Conservation (phyloP, 2,888 invertebrate genomes). For the Apotomis capreana region DNA sequence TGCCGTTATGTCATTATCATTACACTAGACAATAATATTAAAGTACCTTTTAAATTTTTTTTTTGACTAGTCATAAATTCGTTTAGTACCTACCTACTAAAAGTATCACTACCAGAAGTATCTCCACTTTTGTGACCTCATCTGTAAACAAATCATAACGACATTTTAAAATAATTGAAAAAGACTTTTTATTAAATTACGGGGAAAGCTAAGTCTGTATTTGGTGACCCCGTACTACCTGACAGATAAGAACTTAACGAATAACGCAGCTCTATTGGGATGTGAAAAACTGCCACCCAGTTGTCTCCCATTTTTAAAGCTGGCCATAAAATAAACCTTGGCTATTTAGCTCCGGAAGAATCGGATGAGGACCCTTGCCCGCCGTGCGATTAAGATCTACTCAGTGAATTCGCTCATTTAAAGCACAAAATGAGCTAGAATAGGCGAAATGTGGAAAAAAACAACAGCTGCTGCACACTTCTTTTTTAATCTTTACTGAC, state of each 20-base stretch:
- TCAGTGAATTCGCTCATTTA: slow-evolving; percentile 70
- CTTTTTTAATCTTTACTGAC: slow-evolving; percentile 29
- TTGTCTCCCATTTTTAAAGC: slow-evolving; percentile 63
- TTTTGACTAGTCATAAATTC: neutral
- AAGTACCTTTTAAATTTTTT: neutral
- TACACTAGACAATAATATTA: too few relatives aligned
- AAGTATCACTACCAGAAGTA: too few relatives aligned
- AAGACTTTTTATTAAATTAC: neutral
- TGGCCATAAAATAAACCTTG: slow-evolving; percentile 71
- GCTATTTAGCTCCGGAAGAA: slow-evolving; percentile 72
- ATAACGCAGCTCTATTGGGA: slow-evolving; percentile 27
- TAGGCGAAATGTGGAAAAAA: slow-evolving; percentile 56
- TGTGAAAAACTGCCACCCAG: slow-evolving; percentile 46
- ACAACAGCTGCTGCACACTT: slow-evolving; percentile 44
- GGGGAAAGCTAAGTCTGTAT: neutral
- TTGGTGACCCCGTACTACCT: neutral
- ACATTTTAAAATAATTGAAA: neutral
- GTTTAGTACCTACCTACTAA: too few relatives aligned
- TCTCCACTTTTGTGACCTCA: neutral
- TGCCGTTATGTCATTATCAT: too few relatives aligned
- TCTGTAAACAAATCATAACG: neutral
- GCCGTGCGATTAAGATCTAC: slow-evolving; percentile 73
- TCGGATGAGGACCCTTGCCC: slow-evolving; percentile 71
- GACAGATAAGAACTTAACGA: slow-evolving; percentile 18
- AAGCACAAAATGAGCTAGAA: slow-evolving; percentile 67